Evolutionary conservation across 2,797 vertebrate species (phyloP).

Genomic region (Meda fulgida): DNA sequence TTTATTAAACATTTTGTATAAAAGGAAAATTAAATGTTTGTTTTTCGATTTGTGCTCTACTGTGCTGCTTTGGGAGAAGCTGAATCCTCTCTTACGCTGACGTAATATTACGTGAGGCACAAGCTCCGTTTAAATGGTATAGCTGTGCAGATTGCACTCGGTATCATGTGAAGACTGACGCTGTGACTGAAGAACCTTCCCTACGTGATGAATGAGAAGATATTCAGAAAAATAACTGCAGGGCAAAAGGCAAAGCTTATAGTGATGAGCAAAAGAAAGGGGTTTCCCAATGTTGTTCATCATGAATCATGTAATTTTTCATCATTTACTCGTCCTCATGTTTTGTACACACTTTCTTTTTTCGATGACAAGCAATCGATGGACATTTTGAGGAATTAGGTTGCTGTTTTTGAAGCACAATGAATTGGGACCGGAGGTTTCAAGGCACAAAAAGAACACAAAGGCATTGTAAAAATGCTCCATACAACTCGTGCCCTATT

Average conservation of each 20-base stretch:
- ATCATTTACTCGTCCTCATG: neutral
- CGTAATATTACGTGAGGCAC: neutral
- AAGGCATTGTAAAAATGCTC: neutral
- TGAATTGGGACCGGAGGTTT: neutral
- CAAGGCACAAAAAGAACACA: neutral
- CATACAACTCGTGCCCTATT: neutral
- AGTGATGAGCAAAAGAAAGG: conserved; percentile 9
- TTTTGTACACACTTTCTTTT: neutral
- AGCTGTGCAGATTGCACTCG: conserved; percentile 54
- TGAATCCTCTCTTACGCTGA: neutral
- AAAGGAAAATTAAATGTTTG: conserved; percentile 86
- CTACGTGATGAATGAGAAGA: conserved; percentile 61
- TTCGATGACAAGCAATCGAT: too few species aligned
- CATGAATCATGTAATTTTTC: neutral
- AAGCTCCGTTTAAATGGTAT: conserved; percentile 64
- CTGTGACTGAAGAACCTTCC: conserved; percentile 61
- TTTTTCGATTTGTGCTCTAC: conserved; percentile 64
- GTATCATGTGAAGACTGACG: conserved; percentile 55
- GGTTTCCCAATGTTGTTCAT: conserved; percentile 20
- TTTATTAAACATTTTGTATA: conserved; percentile 99
- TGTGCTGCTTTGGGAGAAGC: conserved; percentile 10
- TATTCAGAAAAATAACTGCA: conserved; percentile 33
- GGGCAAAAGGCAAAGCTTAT: conserved; percentile 21
- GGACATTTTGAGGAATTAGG: neutral
- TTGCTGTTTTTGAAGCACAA: neutral